Evolutionary conservation across 2,888 invertebrate genomes (phyloP).

Genomic region (Rapana venosa): DNA sequence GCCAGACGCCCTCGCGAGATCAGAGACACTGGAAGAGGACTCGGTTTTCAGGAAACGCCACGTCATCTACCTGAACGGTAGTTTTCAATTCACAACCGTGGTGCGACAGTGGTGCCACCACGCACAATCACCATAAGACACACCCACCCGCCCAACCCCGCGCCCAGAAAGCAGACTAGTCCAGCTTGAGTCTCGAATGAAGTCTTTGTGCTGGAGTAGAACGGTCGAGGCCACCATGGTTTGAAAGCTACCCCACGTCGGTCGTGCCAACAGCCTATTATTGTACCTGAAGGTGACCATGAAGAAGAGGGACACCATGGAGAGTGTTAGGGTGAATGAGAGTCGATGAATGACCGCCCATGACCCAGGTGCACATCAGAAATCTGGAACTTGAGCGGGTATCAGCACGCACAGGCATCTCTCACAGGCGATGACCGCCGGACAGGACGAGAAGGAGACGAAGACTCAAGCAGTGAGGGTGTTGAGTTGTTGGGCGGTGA

Average conservation of each 20-base stretch:
- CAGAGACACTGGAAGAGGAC: neutral
- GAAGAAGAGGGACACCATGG: neutral
- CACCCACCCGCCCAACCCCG: neutral
- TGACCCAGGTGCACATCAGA: neutral
- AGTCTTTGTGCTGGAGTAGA: neutral
- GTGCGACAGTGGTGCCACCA: neutral
- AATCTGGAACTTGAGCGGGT: neutral
- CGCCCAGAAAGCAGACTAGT: neutral
- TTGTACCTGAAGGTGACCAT: neutral
- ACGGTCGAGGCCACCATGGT: neutral
- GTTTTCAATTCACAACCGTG: neutral
- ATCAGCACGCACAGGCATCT: neutral
- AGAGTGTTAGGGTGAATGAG: neutral
- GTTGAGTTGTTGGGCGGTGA: neutral
- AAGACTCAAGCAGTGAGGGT: neutral
- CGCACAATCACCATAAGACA: neutral
- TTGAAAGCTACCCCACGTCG: neutral
- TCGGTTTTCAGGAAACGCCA: neutral
- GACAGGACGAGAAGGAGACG: neutral
- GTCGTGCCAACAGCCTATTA: neutral
- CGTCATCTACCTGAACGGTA: neutral
- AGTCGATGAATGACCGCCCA: neutral
- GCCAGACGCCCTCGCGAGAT: neutral
- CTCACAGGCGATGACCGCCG: neutral
- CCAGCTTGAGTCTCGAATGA: neutral